Percentiles rank a stretch among this genome's conserved stretches.
phyloP scores from a whole-genome alignment of 2,797 vertebrate species.

The Protosalanx chinensis region DNA sequence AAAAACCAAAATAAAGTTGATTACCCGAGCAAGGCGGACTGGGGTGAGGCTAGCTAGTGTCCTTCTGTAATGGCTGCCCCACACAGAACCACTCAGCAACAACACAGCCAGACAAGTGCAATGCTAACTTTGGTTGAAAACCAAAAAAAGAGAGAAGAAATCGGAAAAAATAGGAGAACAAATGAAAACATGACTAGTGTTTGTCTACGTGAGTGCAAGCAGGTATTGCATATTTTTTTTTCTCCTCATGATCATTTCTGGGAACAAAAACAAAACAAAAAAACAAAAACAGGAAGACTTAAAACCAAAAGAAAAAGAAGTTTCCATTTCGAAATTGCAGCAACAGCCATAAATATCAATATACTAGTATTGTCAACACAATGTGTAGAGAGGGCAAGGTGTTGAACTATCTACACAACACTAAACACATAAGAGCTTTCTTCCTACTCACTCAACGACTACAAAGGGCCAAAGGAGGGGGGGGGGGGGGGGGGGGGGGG shows the following conservation, averaged over 20 bases:
- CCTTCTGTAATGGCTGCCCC: no score
- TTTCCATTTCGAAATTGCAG: constrained; percentile 75
- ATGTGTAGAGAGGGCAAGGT: constrained; percentile 60
- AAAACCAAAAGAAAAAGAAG: constrained; percentile 59
- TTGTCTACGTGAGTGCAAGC: constrained; percentile 88
- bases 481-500: constrained; percentile 24
- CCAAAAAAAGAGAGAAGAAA: constrained; percentile 78
- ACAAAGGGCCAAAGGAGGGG: constrained; percentile 40
- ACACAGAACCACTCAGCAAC: no score
- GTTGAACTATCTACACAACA: constrained; percentile 40
- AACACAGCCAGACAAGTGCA: constrained; percentile 82
- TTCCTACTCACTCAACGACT: constrained; percentile 75
- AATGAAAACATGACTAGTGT: constrained; percentile 77
- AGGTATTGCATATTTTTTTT: constrained; percentile 97
- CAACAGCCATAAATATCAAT: constrained; percentile 84
- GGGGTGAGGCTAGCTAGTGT: constrained; percentile 54
- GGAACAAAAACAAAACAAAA: constrained; percentile 60
- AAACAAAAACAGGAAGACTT: constrained; percentile 81
- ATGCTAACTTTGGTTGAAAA: constrained; percentile 89
- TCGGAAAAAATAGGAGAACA: constrained; percentile 73
- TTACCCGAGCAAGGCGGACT: constrained; percentile 42
- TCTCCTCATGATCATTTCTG: constrained; percentile 70
- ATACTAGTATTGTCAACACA: constrained; percentile 79
- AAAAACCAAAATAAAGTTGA: constrained; percentile 44
- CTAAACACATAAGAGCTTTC: constrained; percentile 53